A percentile compares a stretch with the other conserved stretches of the same genome.
Conservation (phyloP, 2,113 vertebrate species). For the Tachuris rubrigastra region DNA sequence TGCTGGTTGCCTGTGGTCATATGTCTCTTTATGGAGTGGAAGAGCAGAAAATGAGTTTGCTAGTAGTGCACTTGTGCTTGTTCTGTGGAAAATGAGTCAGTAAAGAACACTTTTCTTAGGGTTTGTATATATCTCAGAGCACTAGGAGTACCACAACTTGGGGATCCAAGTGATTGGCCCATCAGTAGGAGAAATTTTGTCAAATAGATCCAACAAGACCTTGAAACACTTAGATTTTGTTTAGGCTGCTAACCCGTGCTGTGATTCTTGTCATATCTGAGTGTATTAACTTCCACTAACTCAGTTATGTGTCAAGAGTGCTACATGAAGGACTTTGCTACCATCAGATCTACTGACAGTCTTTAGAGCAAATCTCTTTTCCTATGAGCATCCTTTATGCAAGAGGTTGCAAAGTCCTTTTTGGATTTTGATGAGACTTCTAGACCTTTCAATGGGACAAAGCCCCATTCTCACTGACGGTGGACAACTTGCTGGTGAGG, state of each 20-base stretch:
- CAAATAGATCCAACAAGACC: background rate
- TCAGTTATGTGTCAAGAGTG: background rate
- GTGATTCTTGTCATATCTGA: background rate
- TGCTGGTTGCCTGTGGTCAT: background rate
- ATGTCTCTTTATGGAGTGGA: background rate
- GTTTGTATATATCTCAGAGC: background rate
- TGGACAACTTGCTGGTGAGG: background rate
- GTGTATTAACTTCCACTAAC: background rate
- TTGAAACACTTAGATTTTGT: background rate
- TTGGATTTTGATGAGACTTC: background rate
- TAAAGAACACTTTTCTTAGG: background rate
- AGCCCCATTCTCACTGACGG: background rate
- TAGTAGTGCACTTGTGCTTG: background rate
- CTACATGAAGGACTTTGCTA: background rate
- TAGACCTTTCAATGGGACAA: background rate
- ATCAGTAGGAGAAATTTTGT: background rate
- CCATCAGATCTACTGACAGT: background rate
- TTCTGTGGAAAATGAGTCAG: background rate
- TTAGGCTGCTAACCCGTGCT: background rate
- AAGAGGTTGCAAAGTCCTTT: background rate
- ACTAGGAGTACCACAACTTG: background rate
- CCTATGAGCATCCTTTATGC: background rate
- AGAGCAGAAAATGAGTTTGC: background rate
- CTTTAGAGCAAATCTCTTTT: background rate
- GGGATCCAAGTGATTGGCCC: background rate